Base-by-base conservation (phyloP, 2,797 vertebrate species). In the Xerus rutilus region DNA sequence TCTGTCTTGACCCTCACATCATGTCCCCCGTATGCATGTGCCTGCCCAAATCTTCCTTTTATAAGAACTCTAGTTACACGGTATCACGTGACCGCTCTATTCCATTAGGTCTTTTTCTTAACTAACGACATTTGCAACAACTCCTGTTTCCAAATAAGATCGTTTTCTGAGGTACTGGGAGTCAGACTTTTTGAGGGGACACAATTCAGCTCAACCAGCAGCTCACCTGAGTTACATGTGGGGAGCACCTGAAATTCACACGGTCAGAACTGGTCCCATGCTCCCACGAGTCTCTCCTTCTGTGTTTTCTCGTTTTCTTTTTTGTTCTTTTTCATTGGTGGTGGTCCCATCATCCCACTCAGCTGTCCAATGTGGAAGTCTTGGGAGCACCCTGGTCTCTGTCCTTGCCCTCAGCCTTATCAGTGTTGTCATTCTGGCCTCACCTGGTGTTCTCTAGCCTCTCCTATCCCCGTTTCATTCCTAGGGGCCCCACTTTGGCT, bases 231-330 rank as follows among this genome's bases (percentile, higher is more conserved):
- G 35, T 59, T 57, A 7, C 25, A 7, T 0, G 0, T 4, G 17
- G 32, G 72, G 64, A 43, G n/a, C 32, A 21, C 21, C 8, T 92
- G 49, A 30, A 5, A 23, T 57, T 43, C 32, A 30, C 14, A 28
- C 0, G 3, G 15, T 92, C 49, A 52, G n/a, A 73, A 32, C 18
- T 39, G 67, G n/a, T 72, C 23, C 39, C 45, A 32, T n/a, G 79
- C 25, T 73, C 25, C 21, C 20, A 8, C 13, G 65, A 57, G 21
- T 52, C 20, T 10, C 30, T 76, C 84, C 43, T 86, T 32, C 39
- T n/a, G 0, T 4, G 28, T 43, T 13, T 13, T 11, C 20, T 43
- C 3, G 28, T 43, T 13, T 13, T 11, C 20, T 43, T 49, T 28
- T 25, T 57, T 39, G 57, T 30, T 83, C 13, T 52, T 69, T 52